Evolutionary conservation across 2,113 vertebrate species (phyloP), one percentile per base, ranked within the genome.

Genomic region (Nothobranchius furzeri): DNA sequence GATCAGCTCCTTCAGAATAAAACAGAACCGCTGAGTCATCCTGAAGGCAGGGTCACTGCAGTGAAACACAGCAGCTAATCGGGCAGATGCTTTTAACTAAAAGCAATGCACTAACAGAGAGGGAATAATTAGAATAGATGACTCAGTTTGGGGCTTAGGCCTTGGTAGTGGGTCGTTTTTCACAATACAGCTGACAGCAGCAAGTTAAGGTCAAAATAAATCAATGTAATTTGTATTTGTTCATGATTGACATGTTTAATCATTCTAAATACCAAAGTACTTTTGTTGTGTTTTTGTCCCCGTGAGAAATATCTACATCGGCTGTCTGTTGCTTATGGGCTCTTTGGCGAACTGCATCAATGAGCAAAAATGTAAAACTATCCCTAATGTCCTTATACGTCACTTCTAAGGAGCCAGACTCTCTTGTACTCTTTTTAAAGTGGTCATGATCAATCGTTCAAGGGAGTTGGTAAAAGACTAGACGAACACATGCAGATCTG

Each of bases 1-100:
- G 89, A 99, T 99, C 87, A 99, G 87, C 67, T 99, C 98, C 98
- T 99, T 84, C 45, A 83, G 67, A 69, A 69, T 17, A 55, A 65
- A 78, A 70, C 6, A 64, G 30, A 15, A 67, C 49, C 56, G 3
- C 9, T 14, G 37, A 24, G 25, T 8, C 43, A 40, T 48, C 45
- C 59, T 15, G 10, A 62, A 52, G 9, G 4, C 11, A 51, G 35
- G 12, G 2, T 1, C 17, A 64, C 60, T 17, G n/a, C 12, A 60
- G 43, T 42, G 51, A 46, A 65, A 35, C 42, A 61, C 3, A 58
- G 64, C 53, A 58, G 30, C 30, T 30, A 30, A 30, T 30, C 30
- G 30, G 30, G 30, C 48, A 25, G n/a, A 77, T 59, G 14, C 14
- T 65, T 70, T 75, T 51, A 53, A 60, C 12, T 6, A 65, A 70